Base-by-base conservation (phyloP, 2,888 invertebrate genomes). In the Rhyacophila evoluta region DNA sequence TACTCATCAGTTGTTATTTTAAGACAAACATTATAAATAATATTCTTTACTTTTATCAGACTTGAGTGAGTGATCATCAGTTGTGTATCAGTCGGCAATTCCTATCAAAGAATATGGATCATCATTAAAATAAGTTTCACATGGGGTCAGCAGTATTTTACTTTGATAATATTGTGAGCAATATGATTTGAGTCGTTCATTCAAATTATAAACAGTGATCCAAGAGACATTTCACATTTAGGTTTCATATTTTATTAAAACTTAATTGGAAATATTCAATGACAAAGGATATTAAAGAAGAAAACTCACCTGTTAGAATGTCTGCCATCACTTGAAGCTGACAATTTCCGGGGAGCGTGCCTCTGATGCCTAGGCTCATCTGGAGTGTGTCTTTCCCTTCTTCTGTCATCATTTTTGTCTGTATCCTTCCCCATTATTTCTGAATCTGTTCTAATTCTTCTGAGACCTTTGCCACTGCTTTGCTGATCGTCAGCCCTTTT, bases 321-420 rank as follows among this genome's bases (percentile, higher is more conserved):
- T n/a, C 85, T 12, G 83, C 82, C 81, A 84, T 84, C 27, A 83
- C 83, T 79, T 84, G 84, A 83, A 84, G 84, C 28, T 83, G 83
- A 78, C 84, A 84, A 27, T 85, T 82, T 81, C 72, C 87, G 86
- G 2, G 85, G 84, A 74, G 84, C 84, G 76, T 85, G 85, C 37
- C 86, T 83, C 74, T 85, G 85, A 79, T 85, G 86, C 69, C 82
- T 70, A 25, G 78, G 79, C 69, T 83, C 83, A 72, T 83, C 83
- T 3, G 83, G 82, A 19, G 83, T 83, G 69, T 83, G 83, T 36
- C 83, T 79, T 74, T 83, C 83, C 28, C 83, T 81, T 29, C 84
- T 83, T 29, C 85, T 83, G 25, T 86, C 86, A 37, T 86, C 85
- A 2, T 38, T 38, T 33, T 79, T 79, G 5, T 79, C 79, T 19